Base-by-base conservation (phyloP, 2,113 vertebrate species). In the Gobiocypris rarus region DNA sequence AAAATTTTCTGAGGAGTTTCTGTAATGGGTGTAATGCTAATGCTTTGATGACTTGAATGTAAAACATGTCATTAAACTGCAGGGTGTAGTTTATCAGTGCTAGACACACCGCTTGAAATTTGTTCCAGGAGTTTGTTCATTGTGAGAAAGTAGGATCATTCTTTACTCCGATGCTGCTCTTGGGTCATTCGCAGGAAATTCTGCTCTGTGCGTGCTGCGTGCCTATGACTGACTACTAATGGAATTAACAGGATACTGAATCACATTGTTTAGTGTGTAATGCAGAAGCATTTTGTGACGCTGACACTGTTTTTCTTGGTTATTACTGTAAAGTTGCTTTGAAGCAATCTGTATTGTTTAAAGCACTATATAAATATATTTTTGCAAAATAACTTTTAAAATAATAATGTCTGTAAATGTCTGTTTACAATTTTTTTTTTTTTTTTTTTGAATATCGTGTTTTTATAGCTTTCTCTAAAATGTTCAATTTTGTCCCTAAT, bases 61-160 rank as follows among this genome's bases (percentile, higher is more conserved):
- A 74, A 31, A 38, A 77, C 48, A 76, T 67, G n/a, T 19, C 13
- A 83, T 75, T 65, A 84, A 84, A 71, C 83, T 79, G 24, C 41
- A 81, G 83, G 67, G 38, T 73, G 38, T 24, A 69, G 61, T 59
- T 74, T 71, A 82, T 82, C 50, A 28, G n/a, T 58, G 52, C 22
- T 24, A 14, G 63, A 38, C 58, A 77, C 82, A 75, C 28, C n/a
- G 3, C 54, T 75, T 50, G 31, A 59, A 28, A 41, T 81, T 74
- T 28, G 41, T 73, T 76, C 13, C 67, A 84, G 76, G 26, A 73
- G 76, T 80, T 48, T 59, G 26, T 73, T 22, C 48, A 73, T 75
- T 83, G 82, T 83, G 43, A 52, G 38, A 13, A 58, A 48, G 26
- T 34, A n/a, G 43, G 4, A 73, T 50, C 26, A 61, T 61, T 45